These are phyloP conservation scores for Discoglossus pictus DNA, from an alignment of 2,797 vertebrate genomes.

Conservation along the genomic window DNA sequence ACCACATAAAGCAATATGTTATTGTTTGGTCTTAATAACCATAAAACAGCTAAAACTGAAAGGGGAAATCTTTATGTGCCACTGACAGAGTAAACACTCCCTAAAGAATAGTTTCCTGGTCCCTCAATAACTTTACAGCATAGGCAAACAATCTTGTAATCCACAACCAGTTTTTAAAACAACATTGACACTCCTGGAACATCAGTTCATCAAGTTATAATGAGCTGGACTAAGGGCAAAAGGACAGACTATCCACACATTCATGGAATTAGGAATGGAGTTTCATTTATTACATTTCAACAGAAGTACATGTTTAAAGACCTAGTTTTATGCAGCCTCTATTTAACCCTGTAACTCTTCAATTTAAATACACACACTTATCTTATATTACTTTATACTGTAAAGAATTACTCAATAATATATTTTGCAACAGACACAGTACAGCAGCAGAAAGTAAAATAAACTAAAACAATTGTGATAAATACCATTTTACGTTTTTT, in stretches of 20 bases:
- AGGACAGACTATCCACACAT: slow-evolving; percentile 10
- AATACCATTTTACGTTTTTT: no score
- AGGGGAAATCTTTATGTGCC: slow-evolving; percentile 37
- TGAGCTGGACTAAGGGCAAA: slow-evolving; percentile 14
- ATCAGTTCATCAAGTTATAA: slow-evolving; percentile 40
- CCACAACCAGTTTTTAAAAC: slow-evolving; percentile 24
- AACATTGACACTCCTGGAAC: slow-evolving; percentile 9
- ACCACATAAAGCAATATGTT: slow-evolving; percentile 42
- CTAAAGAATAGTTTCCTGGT: slow-evolving; percentile 37
- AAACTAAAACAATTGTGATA: no score
- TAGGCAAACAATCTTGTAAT: slow-evolving; percentile 33
- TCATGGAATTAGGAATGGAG: slow-evolving; percentile 23
- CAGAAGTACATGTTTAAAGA: not conserved
- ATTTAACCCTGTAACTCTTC: no score
- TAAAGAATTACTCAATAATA: no score
- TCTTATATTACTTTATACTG: no score
- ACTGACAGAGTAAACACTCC: slow-evolving; percentile 25
- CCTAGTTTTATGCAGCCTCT: no score
- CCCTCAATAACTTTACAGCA: slow-evolving; percentile 33
- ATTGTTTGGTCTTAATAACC: slow-evolving; percentile 42
- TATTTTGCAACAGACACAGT: no score
- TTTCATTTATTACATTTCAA: slow-evolving; percentile 19
- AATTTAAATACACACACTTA: no score
- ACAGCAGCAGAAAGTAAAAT: no score
- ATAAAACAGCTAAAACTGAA: slow-evolving; percentile 37